phyloP scores from a whole-genome alignment of 2,888 invertebrate genomes.

The Sthenelais limicola region DNA sequence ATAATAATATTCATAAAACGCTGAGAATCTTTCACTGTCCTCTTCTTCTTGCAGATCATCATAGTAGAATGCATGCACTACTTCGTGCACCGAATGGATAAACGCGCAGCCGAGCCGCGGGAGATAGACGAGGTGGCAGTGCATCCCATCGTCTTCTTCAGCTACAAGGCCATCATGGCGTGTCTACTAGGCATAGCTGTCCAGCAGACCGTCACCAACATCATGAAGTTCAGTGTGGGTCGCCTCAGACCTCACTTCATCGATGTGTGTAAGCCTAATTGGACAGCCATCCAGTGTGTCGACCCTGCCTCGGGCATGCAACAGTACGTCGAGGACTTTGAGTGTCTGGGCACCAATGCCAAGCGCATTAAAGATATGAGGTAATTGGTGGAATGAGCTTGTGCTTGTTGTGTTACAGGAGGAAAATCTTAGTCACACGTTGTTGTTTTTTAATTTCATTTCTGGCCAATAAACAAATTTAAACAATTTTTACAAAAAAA shows the following conservation, averaged over 20 bases:
- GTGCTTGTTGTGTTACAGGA: too few relatives aligned
- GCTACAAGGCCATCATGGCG: constrained; percentile 27
- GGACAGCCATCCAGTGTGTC: constrained; percentile 47
- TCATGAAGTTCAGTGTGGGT: constrained; percentile 93
- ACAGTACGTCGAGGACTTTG: constrained; percentile 56
- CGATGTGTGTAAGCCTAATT: constrained; percentile 84
- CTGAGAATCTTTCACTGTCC: too few relatives aligned
- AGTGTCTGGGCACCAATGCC: constrained; percentile 55
- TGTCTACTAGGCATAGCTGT: constrained; percentile 74
- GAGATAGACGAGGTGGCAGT: constrained; percentile 19
- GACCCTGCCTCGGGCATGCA: neutral
- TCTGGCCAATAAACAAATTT: too few relatives aligned
- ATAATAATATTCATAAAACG: too few relatives aligned
- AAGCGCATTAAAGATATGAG: constrained; percentile 52
- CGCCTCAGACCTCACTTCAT: constrained; percentile 94
- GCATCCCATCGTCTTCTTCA: constrained; percentile 4
- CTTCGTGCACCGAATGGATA: neutral
- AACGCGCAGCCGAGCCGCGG: neutral
- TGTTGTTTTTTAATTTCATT: too few relatives aligned
- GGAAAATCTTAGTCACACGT: too few relatives aligned
- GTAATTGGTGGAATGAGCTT: neutral
- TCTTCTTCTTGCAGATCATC: constrained; percentile 31
- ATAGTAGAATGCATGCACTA: constrained; percentile 38
- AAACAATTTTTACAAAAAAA: too few relatives aligned
- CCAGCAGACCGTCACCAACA: constrained; percentile 89